Conservation (phyloP, 2,888 invertebrate species). For the Trichopoda pennipes region DNA sequence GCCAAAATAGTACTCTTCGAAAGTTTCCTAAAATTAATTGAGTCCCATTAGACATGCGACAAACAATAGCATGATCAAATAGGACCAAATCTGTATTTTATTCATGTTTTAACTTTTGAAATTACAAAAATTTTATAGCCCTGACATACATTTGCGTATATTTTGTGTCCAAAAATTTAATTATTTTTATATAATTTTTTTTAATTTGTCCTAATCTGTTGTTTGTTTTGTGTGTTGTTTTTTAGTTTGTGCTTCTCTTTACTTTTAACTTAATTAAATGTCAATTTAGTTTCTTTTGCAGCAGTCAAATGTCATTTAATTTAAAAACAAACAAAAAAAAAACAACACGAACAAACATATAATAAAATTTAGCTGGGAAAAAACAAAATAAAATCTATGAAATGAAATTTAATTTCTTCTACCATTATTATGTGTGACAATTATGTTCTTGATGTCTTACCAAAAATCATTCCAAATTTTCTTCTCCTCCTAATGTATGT, state of each 20-base stretch:
- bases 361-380: background rate
- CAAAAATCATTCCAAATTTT: slow-evolving; percentile 29
- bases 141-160: no score
- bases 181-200: no score
- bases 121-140: no score
- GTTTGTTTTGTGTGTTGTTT: background rate
- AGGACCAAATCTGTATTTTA: no score
- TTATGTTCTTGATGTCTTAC: slow-evolving; percentile 46
- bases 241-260: background rate
- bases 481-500: background rate
- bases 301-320: slow-evolving; percentile 51
- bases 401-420: slow-evolving; percentile 37
- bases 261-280: slow-evolving; percentile 51
- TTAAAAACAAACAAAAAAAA: no score
- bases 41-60: no score
- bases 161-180: no score
- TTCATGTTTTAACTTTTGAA: no score
- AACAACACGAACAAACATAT: slow-evolving; percentile 15
- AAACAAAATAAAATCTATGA: slow-evolving; percentile 46
- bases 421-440: slow-evolving; percentile 60
- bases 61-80: no score
- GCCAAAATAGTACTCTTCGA: no score
- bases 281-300: slow-evolving; percentile 49
- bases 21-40: no score
- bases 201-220: no score